A percentile compares a stretch with the other conserved stretches of the same genome.
These are phyloP conservation scores for Lysiphlebus fabarum DNA, from an alignment of 1,140 invertebrate species.

Conservation along the genomic window DNA sequence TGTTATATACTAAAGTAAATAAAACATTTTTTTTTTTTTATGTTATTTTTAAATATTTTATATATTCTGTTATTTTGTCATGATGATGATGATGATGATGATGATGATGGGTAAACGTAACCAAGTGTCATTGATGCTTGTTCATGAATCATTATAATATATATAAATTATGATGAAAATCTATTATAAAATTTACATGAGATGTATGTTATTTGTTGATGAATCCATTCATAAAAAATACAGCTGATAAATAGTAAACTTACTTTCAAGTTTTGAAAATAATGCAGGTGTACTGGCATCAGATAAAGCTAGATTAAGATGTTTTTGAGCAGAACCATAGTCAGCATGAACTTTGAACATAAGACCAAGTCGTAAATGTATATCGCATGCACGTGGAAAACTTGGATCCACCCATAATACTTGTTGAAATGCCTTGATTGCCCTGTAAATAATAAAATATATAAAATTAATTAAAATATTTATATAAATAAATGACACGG, in stretches of 20 bases:
- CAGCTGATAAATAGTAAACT: constrained; percentile 47
- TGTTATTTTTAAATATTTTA: too few relatives aligned
- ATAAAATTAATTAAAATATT: constrained; percentile 13
- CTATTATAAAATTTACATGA: neutral
- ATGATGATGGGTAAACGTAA: too few relatives aligned
- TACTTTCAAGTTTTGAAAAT: constrained; percentile 73
- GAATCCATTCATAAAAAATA: neutral
- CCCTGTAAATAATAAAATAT: constrained; percentile 61
- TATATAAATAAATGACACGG: neutral
- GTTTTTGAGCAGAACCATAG: constrained; percentile 81
- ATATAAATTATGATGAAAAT: too few relatives aligned
- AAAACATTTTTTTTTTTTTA: too few relatives aligned
- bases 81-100: too few relatives aligned
- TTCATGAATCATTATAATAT: too few relatives aligned
- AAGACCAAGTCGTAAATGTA: constrained; percentile 86
- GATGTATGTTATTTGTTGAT: constrained; percentile 5
- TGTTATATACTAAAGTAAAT: constrained; percentile 4
- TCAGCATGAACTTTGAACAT: constrained; percentile 89
- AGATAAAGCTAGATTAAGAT: constrained; percentile 81
- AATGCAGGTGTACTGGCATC: constrained; percentile 69
- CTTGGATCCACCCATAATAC: constrained; percentile 86
- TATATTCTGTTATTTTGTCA: too few relatives aligned
- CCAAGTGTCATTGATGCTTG: too few relatives aligned
- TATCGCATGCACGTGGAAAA: constrained; percentile 85
- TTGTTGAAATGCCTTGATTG: constrained; percentile 86